phyloP scores from a whole-genome alignment of 2,797 vertebrate genomes.

The Pempheris klunzingeri region DNA sequence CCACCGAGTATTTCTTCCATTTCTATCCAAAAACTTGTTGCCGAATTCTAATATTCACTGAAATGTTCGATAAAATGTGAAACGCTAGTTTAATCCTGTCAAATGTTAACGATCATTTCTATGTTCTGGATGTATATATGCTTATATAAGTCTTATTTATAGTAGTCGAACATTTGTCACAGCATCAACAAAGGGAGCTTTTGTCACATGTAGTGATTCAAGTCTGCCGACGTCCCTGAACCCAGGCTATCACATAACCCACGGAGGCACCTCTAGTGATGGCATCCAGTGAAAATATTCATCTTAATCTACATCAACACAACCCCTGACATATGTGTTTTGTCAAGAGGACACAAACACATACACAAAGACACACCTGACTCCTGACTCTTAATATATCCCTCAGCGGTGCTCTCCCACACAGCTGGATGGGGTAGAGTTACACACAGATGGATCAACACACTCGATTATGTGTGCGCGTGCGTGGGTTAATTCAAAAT shows the following conservation, averaged over 20 bases:
- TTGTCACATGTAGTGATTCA: slow-evolving; percentile 9
- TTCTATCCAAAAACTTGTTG: not conserved
- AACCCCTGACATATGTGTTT: slow-evolving; percentile 40
- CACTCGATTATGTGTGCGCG: slow-evolving; percentile 16
- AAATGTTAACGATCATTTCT: not conserved
- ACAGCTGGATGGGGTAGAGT: slow-evolving; percentile 57
- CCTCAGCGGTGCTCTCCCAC: slow-evolving; percentile 16
- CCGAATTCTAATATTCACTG: not conserved
- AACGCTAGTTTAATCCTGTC: not conserved
- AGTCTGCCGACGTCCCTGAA: slow-evolving; percentile 31
- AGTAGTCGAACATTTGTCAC: not conserved
- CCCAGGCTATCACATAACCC: slow-evolving; percentile 2
- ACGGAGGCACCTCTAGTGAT: not conserved
- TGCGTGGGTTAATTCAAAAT: slow-evolving; percentile 23
- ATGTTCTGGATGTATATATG: not conserved
- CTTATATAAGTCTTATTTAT: not conserved
- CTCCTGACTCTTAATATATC: slow-evolving; percentile 57
- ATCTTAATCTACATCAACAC: slow-evolving; percentile 60
- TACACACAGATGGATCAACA: slow-evolving; percentile 49
- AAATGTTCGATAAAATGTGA: not conserved
- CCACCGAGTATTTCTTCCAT: not conserved
- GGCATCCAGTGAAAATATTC: slow-evolving; percentile 41
- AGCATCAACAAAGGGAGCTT: slow-evolving; percentile 7
- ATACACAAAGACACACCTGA: slow-evolving; percentile 32
- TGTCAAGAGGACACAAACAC: slow-evolving; percentile 26